Evolutionary conservation across 2,113 vertebrate species (phyloP).

Genomic region (Mirounga angustirostris): DNA sequence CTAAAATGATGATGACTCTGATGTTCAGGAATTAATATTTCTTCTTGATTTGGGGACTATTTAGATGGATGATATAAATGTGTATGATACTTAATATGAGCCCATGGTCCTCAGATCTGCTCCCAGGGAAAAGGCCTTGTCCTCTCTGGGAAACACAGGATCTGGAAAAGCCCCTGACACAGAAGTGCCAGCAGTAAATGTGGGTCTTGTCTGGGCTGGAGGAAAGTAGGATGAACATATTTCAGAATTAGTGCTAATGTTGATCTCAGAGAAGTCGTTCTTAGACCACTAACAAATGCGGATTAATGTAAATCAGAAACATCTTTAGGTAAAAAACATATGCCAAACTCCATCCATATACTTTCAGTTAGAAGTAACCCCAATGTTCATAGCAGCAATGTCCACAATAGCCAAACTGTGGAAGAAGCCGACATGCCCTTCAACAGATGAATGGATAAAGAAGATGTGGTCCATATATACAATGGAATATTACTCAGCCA

Average conservation of each 20-base stretch:
- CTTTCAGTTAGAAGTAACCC: neutral
- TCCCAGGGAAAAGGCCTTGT: neutral
- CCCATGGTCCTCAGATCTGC: neutral
- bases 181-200: neutral
- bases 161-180: rapidly evolving
- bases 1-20: neutral
- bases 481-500: too few species aligned
- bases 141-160: neutral
- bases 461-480: too few species aligned
- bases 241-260: neutral
- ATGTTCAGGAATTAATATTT: neutral
- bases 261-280: neutral
- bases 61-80: neutral
- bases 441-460: too few species aligned
- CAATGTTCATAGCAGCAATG: neutral
- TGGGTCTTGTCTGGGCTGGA: neutral
- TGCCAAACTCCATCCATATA: neutral
- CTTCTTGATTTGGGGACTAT: neutral
- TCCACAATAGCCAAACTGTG: too few species aligned
- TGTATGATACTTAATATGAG: neutral
- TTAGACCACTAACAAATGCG: neutral
- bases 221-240: neutral
- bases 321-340: neutral
- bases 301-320: slow-evolving; percentile 31
- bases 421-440: too few species aligned